Evolutionary conservation across 2,113 vertebrate genomes (phyloP).

Genomic region (Balaeniceps rex): DNA sequence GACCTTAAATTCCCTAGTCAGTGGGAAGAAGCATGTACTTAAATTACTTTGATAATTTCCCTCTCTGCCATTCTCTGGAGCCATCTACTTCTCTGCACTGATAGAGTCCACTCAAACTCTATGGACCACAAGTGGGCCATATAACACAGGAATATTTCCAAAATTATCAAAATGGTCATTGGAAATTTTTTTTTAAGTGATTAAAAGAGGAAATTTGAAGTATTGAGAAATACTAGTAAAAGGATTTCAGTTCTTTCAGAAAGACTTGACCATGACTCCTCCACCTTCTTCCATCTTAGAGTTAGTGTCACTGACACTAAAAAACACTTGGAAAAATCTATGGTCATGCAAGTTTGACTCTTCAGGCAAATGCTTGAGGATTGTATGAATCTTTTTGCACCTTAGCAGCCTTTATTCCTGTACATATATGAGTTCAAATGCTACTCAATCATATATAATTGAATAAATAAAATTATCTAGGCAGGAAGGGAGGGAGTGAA

Average conservation of each 20-base stretch:
- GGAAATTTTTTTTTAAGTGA: neutral
- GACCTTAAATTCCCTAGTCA: neutral
- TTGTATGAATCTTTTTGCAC: neutral
- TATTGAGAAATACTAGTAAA: neutral
- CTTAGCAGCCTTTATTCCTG: neutral
- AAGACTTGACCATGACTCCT: neutral
- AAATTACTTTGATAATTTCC: neutral
- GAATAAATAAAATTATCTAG: neutral
- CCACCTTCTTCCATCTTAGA: neutral
- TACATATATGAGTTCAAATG: neutral
- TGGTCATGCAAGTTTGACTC: neutral
- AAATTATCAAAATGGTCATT: neutral
- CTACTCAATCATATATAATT: neutral
- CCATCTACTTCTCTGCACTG: neutral
- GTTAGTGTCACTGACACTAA: neutral
- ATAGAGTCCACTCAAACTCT: neutral
- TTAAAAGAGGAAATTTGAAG: neutral
- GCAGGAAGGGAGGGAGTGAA: neutral
- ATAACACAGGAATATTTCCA: neutral
- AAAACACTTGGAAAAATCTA: neutral
- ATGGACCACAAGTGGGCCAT: neutral
- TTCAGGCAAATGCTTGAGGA: neutral
- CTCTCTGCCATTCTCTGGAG: neutral
- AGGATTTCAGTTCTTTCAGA: neutral
- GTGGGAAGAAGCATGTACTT: neutral